These are phyloP conservation scores for Phalangium opilio DNA, from an alignment of 2,888 invertebrate genomes.

Conservation along the genomic window DNA sequence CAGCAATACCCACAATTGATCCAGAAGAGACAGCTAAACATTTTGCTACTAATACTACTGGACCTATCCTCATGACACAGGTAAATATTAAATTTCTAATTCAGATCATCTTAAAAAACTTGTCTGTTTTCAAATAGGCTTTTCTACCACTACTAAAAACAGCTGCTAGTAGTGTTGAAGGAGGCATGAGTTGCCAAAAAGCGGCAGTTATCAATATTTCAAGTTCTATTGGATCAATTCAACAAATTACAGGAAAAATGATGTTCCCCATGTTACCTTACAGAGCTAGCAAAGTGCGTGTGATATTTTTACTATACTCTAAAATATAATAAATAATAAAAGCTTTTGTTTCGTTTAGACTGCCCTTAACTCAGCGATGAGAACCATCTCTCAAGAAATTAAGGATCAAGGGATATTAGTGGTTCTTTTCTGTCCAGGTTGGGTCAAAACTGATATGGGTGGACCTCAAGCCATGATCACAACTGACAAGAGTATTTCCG, in stretches of 20 bases:
- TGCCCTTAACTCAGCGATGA: too few species aligned
- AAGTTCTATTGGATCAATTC: conserved; percentile 5
- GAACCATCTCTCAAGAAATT: too few species aligned
- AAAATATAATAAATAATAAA: too few species aligned
- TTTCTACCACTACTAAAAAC: not conserved
- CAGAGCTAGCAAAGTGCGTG: conserved; percentile 2
- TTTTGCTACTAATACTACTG: conserved; percentile 57
- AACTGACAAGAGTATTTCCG: conserved; percentile 7
- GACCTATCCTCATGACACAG: conserved; percentile 65
- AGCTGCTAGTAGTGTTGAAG: not conserved
- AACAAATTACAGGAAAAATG: not conserved
- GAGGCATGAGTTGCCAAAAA: conserved; percentile 3
- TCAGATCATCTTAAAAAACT: not conserved
- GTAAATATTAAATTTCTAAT: conserved; percentile 2
- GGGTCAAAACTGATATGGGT: conserved; percentile 16
- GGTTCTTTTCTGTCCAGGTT: conserved; percentile 13
- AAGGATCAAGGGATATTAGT: conserved; percentile 12
- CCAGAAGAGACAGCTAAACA: conserved; percentile 52
- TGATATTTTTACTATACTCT: too few species aligned
- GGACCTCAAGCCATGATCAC: conserved; percentile 1
- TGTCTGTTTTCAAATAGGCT: not conserved
- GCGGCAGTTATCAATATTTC: conserved; percentile 9
- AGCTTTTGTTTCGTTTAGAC: too few species aligned
- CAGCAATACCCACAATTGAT: conserved; percentile 48
- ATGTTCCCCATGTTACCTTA: not conserved